Evolutionary conservation across 2,113 vertebrate genomes (phyloP), one percentile per base, ranked within the genome.

Genomic region (Gobius niger): DNA sequence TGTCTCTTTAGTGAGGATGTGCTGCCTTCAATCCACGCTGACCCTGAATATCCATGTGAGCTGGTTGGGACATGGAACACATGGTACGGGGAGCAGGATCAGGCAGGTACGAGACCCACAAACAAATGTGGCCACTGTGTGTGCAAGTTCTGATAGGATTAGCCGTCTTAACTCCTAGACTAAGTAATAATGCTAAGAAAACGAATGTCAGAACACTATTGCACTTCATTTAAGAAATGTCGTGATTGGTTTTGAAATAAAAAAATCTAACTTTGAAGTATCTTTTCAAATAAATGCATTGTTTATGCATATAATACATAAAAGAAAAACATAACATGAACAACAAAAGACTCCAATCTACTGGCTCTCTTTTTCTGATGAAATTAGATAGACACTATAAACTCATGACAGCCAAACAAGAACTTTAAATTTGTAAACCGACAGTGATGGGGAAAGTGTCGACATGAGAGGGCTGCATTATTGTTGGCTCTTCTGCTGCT

Each of bases 1-100:
- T 80, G 7, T 74, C 0, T 70, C 44, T 51, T 85, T 60, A 99
- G 97, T 93, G 94, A 96, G 88, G 92, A 94, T 15, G 92, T 98
- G 70, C 90, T 99, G 88, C 94, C 96, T 85, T 94, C 95, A 73
- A 95, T 99, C 85, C 95, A 99, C 7, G 88, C 92, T 71, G 93
- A 95, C 85, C 92, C 94, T 57, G 91, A 95, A 63, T 99, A 97
- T 88, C 95, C 97, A 16, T 99, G 96, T 92, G 93, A 97, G 85
- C 92, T 99, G 88, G 96, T 98, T 90, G 97, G 98, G 62, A 99
- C 96, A 47, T 99, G 98, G 98, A 99, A 99, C 92, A 99, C 98
- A 54, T 99, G 98, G 98, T 99, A 99, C 72, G 98, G 98, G 86
- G 98, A 99, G 83, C 98, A 99, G 84, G 98, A 99, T 89, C 97